phyloP scores from a whole-genome alignment of 1,140 invertebrate genomes.

The Cheumatopsyche charites region DNA sequence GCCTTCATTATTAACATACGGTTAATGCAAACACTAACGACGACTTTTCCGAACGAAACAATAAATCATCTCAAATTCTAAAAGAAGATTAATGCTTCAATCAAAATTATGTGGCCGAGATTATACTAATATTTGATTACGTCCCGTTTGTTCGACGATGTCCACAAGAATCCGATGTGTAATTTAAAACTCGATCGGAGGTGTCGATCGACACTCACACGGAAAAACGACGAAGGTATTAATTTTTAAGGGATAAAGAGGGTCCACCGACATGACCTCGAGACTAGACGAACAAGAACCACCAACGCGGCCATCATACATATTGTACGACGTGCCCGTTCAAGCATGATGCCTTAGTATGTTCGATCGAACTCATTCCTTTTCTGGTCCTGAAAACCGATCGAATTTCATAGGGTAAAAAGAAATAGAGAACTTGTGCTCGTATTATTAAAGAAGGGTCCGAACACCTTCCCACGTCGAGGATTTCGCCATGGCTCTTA shows the following conservation, averaged over 20 bases:
- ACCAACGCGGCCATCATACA: not conserved
- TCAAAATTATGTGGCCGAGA: no score
- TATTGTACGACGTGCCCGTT: slow-evolving; percentile 21
- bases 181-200: slow-evolving; percentile 9
- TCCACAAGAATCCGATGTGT: not conserved
- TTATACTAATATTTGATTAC: no score
- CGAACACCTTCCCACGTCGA: not conserved
- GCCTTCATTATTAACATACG: not conserved
- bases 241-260: slow-evolving; percentile 5
- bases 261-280: slow-evolving; percentile 7
- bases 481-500: not conserved
- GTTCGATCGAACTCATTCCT: slow-evolving; percentile 7
- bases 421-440: no score
- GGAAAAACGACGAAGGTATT: not conserved
- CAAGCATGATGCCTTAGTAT: slow-evolving; percentile 37
- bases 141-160: no score
- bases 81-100: no score
- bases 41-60: no score
- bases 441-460: not conserved
- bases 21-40: not conserved
- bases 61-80: no score
- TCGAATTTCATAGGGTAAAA: not conserved
- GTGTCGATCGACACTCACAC: slow-evolving; percentile 12
- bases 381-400: not conserved
- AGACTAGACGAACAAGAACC: slow-evolving; percentile 18